Percentiles rank a stretch among this genome's conserved stretches.
Conservation (phyloP, 2,113 vertebrate species). For the Mixornis gularis region DNA sequence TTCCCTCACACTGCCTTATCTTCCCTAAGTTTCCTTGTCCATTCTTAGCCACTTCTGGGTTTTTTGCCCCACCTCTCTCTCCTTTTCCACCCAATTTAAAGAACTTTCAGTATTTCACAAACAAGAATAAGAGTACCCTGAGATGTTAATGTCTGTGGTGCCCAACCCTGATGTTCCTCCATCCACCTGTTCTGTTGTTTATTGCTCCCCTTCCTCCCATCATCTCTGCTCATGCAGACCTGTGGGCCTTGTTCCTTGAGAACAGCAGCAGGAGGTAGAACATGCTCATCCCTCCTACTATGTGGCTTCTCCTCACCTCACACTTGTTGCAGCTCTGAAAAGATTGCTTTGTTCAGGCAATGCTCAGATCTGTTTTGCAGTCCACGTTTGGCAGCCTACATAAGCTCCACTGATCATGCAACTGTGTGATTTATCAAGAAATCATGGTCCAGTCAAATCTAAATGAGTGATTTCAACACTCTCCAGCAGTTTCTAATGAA, state of each 20-base stretch:
- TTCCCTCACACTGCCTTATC: neutral
- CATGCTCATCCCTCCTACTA: neutral
- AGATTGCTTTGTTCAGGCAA: neutral
- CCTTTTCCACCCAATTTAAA: neutral
- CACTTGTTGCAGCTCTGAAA: neutral
- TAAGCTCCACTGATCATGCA: neutral
- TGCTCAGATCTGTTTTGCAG: neutral
- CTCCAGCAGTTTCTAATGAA: neutral
- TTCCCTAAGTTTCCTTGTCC: neutral
- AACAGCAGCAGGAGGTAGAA: neutral
- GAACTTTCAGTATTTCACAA: neutral
- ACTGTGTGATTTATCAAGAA: neutral
- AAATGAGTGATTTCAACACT: neutral
- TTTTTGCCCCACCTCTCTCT: neutral
- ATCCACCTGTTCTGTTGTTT: neutral
- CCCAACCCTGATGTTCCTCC: neutral
- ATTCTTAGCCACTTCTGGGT: neutral
- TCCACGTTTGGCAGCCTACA: neutral
- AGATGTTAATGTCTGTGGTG: neutral
- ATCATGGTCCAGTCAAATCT: neutral
- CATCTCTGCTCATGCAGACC: neutral
- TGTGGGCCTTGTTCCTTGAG: neutral
- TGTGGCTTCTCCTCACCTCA: neutral
- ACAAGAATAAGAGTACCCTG: neutral
- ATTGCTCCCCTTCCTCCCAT: fast-evolving